Evolutionary conservation across 2,888 invertebrate species (phyloP), one percentile per base, ranked within the genome.

Genomic region (Cheilosia vernalis): DNA sequence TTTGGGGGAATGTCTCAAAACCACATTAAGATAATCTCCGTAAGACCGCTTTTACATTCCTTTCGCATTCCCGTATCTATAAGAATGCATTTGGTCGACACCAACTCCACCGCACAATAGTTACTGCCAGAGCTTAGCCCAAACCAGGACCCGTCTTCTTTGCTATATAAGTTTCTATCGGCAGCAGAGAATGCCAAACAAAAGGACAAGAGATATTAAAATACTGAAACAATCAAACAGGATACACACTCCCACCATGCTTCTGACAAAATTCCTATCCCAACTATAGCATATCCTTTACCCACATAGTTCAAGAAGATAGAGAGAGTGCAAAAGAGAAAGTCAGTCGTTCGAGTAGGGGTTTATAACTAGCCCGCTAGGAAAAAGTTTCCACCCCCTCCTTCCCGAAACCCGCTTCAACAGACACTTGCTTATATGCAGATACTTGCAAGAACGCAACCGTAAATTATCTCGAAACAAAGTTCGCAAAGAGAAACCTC

Each of bases 221-320:
- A 27, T 53, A 19, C 19, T 42, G 53, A 63, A 63, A 63, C 73
- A 55, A 55, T 73, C 73, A 73, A 61, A 61, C 63, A 55, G 44
- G 63, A 73, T 44, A 21, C 44, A 73, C 4, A 37, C 30, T 9
- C 9, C 9, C 30, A 9, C 2, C 9, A 9, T 30, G 30, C 37
- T 37, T 37, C 13, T 3, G 33, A 10, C 33, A 33, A 33, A 33
- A 33, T 33, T 33, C 37, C 37, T 37, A 3, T 37, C 33, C 33
- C 33, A 33, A 37, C 37, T 37, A 37, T 30, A 30, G 9, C 30
- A 9, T 13, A 13, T 37, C 13, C 37, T 13, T 13, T 33, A 3
- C 33, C 33, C 33, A 33, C 10, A 13, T 13, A 37, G 3, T 4
- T 37, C 37, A 13, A 13, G 13, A 4, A 37, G 37, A 37, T 4